These are phyloP conservation scores for Nycticorax nycticorax DNA, from an alignment of 2,113 vertebrate genomes.

Conservation along the genomic window DNA sequence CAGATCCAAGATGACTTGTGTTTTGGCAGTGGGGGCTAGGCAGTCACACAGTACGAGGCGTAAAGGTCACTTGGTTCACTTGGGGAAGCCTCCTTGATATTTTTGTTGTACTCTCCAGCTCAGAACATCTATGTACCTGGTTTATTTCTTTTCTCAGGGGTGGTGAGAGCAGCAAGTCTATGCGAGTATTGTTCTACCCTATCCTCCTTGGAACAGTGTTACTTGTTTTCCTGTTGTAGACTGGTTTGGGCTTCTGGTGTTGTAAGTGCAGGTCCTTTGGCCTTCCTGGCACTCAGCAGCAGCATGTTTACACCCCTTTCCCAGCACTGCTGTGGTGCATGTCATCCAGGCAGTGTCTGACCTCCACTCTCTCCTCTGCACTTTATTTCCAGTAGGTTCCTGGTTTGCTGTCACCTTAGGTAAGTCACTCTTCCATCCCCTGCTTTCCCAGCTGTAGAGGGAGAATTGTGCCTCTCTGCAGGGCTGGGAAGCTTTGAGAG, in stretches of 20 bases:
- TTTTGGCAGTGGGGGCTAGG: not conserved
- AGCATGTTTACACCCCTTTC: not conserved
- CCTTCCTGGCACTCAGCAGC: not conserved
- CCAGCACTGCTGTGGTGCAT: not conserved
- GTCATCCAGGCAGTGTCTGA: not conserved
- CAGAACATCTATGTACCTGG: not conserved
- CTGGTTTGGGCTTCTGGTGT: not conserved
- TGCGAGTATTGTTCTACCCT: not conserved
- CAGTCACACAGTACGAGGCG: not conserved
- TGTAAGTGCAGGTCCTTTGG: not conserved
- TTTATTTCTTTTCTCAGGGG: not conserved
- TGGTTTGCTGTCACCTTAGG: slow-evolving; percentile 21
- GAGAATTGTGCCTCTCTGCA: slow-evolving; percentile 20
- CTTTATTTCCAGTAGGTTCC: not conserved
- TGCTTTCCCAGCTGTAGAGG: not conserved
- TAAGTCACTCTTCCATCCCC: not conserved
- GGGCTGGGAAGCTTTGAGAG: slow-evolving; percentile 18
- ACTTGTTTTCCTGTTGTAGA: not conserved
- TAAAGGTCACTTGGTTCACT: not conserved
- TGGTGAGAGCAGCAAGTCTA: not conserved
- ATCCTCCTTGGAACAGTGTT: not conserved
- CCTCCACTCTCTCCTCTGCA: not conserved
- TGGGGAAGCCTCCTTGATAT: not conserved
- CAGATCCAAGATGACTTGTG: not conserved
- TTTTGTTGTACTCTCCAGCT: not conserved